Evolutionary conservation across 23 tunicate genomes (phyloP).

Genomic region (Botrylloides violaceus): DNA sequence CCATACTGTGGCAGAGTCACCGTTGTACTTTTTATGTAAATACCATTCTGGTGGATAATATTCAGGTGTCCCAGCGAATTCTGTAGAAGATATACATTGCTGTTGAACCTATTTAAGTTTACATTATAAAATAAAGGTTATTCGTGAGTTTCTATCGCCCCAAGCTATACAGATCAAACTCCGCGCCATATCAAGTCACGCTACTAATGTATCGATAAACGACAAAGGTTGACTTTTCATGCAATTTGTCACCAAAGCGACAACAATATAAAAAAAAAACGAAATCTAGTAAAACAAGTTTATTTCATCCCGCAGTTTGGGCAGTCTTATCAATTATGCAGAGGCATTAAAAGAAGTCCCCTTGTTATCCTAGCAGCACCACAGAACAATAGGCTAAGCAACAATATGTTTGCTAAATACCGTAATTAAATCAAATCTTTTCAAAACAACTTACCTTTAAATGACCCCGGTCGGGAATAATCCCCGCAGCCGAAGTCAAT

Average conservation of each 20-base stretch:
- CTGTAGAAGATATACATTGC: constrained; percentile 22
- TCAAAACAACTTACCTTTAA: constrained; percentile 49
- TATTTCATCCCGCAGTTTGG: no score
- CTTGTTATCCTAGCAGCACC: no score
- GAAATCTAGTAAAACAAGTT: not conserved
- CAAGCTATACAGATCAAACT: not conserved
- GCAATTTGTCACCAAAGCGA: no score
- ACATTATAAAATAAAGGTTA: no score
- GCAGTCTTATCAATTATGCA: no score
- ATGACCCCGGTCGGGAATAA: constrained; percentile 50
- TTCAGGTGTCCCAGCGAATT: constrained; percentile 98
- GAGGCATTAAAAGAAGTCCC: no score
- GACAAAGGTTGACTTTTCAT: not conserved
- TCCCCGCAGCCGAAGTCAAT: constrained; percentile 99
- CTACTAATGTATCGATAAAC: not conserved
- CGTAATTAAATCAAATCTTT: no score
- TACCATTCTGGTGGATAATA: constrained; percentile 99
- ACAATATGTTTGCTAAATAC: no score
- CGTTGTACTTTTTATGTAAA: constrained; percentile 55
- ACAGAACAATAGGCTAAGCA: no score
- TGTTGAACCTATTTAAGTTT: no score
- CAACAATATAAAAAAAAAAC: no score
- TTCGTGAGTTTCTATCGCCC: not conserved
- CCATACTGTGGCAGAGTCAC: constrained; percentile 85
- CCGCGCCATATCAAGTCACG: not conserved